Percentiles rank a stretch among this genome's conserved stretches.
phyloP scores from a whole-genome alignment of 1,140 invertebrate species.

The Drosophila pandora region DNA sequence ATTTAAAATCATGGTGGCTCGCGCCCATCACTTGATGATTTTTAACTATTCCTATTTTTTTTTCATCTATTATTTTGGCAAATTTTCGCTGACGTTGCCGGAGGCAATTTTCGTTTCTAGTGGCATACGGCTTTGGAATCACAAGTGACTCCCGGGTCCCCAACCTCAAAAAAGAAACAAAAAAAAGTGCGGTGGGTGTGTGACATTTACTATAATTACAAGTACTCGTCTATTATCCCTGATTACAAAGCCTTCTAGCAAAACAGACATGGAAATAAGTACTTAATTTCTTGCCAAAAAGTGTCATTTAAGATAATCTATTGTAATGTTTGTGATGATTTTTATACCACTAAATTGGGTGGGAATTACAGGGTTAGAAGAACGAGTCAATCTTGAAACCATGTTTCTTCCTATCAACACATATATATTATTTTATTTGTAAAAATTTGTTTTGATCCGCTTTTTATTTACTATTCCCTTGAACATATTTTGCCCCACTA shows the following conservation, averaged over 20 bases:
- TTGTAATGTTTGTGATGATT: constrained; percentile 20
- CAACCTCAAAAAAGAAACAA: background rate
- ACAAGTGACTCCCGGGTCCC: constrained; percentile 8
- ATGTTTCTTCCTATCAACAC: too few relatives aligned
- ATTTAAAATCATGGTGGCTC: constrained; percentile 40
- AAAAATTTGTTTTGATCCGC: too few relatives aligned
- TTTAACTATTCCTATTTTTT: constrained; percentile 34
- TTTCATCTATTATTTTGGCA: constrained; percentile 27
- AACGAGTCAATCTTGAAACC: too few relatives aligned
- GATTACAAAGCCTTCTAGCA: constrained; percentile 10
- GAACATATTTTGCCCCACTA: background rate
- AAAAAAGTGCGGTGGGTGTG: background rate
- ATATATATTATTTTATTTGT: too few relatives aligned
- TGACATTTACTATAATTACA: constrained; percentile 35
- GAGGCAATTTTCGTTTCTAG: constrained; percentile 65
- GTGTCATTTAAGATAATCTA: constrained; percentile 13
- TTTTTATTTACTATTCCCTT: background rate
- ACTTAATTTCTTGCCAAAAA: constrained; percentile 8
- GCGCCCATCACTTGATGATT: constrained; percentile 28
- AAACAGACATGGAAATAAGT: constrained; percentile 6
- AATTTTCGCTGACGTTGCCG: constrained; percentile 74
- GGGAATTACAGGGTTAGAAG: too few relatives aligned
- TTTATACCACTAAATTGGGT: background rate
- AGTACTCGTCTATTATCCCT: constrained; percentile 30
- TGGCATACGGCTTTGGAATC: constrained; percentile 33